Evolutionary conservation across 2,797 vertebrate genomes (phyloP), one percentile per base, ranked within the genome.

Genomic region (Zalophus californianus): DNA sequence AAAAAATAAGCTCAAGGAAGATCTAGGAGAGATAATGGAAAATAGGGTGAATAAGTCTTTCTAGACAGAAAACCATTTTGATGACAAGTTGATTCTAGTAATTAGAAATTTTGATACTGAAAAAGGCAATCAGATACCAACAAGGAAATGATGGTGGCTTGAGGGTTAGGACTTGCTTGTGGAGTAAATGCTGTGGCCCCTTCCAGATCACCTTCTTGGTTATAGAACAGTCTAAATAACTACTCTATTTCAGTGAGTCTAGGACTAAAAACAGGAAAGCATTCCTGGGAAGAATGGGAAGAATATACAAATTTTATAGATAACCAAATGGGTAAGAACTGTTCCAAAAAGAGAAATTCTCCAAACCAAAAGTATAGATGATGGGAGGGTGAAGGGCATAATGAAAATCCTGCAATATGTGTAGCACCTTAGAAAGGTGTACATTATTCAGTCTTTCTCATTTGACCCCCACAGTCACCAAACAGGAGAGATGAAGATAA

Each of bases 1-100:
- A 87, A 89, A 88, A 98, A 97, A 97, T 72, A 96, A 92, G 68
- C 93, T 97, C 60, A 72, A 91, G 38, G 68, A 90, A 94, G 72
- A 96, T 88, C 29, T 86, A 64, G 29, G 41, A 82, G 18, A 96
- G 84, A 97, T 78, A 93, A 90, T 91, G 90, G 21, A 25, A 92
- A 96, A 84, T 60, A 98, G 92, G 98, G 29, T 95, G 87, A 68
- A 79, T 90, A 92, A 96, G 90, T 5, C n/a, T n/a, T 93, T 89
- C 77, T 44, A 96, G n/a, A 90, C 2, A n/a, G 91, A 97, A 97
- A 96, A 66, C 20, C 29, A 23, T 97, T 97, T 38, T n/a, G n/a
- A 93, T 95, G 92, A 95, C 60, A 93, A 83, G 54, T 92, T 93
- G 48, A 96, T 96, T 96, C 91, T 66, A 32, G n/a, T 94, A 96